A percentile compares a stretch with the other conserved stretches of the same genome.
Conservation (phyloP, 2,888 invertebrate species). For the Oxystoma pomonae region DNA sequence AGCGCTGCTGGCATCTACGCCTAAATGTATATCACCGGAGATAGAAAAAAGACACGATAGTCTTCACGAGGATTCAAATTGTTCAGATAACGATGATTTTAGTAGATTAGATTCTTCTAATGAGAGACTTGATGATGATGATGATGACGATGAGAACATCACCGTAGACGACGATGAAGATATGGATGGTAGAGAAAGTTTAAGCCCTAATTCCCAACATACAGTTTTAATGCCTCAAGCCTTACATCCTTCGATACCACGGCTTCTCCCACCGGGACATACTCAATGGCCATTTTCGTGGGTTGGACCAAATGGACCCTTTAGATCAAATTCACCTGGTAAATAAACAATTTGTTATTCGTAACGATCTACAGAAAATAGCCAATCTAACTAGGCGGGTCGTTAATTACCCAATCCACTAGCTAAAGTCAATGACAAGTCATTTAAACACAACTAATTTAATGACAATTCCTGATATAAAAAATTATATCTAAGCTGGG, state of each 20-base stretch:
- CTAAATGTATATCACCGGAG: conserved; percentile 20
- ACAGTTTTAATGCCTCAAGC: conserved; percentile 67
- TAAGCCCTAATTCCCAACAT: conserved; percentile 52
- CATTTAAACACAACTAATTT: too few relatives aligned
- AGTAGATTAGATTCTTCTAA: conserved; percentile 30
- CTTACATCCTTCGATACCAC: conserved; percentile 57
- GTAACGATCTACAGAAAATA: too few relatives aligned
- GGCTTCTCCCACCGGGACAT: conserved; percentile 50
- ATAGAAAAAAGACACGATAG: conserved; percentile 24
- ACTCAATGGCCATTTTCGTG: conserved; percentile 63
- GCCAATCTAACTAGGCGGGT: too few relatives aligned
- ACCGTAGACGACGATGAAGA: conserved; percentile 45
- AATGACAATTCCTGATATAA: too few relatives aligned
- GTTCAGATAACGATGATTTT: conserved; percentile 28
- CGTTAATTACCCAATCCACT: too few relatives aligned
- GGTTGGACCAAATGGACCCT: conserved; percentile 58
- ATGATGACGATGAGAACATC: conserved; percentile 46
- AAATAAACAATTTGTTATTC: too few relatives aligned
- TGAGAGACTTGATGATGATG: conserved; percentile 48
- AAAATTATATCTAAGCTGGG: too few relatives aligned
- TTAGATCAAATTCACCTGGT: conserved; percentile 56
- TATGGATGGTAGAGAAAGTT: conserved; percentile 45
- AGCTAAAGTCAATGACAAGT: too few relatives aligned
- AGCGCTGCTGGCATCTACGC: conserved; percentile 52
- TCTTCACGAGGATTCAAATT: conserved; percentile 23